These are phyloP conservation scores for Ornithorhynchus anatinus DNA, from an alignment of 2,113 vertebrate species.

Conservation along the genomic window DNA sequence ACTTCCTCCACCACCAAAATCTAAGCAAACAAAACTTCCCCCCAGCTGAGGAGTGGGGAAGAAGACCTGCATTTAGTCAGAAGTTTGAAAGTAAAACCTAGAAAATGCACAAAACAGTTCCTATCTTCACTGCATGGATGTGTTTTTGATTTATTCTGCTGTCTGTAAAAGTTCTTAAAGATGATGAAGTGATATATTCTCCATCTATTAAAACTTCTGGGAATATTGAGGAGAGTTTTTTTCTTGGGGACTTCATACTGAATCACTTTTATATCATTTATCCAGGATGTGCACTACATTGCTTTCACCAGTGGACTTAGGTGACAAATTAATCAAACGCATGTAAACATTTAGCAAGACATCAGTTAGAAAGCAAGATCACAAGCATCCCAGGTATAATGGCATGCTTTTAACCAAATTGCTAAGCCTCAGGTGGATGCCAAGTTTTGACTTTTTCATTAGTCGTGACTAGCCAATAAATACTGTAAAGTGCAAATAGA, in stretches of 20 bases:
- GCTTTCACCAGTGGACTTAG: constrained; percentile 5
- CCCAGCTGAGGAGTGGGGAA: neutral
- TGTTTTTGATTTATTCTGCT: constrained; percentile 32
- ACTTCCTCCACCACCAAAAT: too few relatives aligned
- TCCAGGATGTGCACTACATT: neutral
- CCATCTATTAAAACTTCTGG: constrained; percentile 19
- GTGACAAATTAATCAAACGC: constrained; percentile 50
- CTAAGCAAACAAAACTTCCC: neutral
- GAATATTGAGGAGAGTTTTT: constrained; percentile 33
- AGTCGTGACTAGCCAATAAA: constrained; percentile 52
- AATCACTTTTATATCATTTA: constrained; percentile 27
- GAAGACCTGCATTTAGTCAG: too few relatives aligned
- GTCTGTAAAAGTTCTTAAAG: constrained; percentile 19
- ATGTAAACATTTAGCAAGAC: constrained; percentile 35
- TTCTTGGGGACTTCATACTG: constrained; percentile 30
- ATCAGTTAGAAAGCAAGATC: constrained; percentile 17
- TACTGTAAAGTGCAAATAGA: constrained; percentile 53
- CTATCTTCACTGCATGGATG: neutral
- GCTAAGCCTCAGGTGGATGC: constrained; percentile 22
- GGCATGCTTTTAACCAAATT: constrained; percentile 61
- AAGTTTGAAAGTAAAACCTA: constrained; percentile 14
- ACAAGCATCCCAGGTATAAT: constrained; percentile 23
- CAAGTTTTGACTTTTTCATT: constrained; percentile 39
- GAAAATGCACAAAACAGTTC: neutral
- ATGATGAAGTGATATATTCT: constrained; percentile 35